Conservation (phyloP, 1,140 invertebrate genomes). For the Stegodyphus dumicola region DNA sequence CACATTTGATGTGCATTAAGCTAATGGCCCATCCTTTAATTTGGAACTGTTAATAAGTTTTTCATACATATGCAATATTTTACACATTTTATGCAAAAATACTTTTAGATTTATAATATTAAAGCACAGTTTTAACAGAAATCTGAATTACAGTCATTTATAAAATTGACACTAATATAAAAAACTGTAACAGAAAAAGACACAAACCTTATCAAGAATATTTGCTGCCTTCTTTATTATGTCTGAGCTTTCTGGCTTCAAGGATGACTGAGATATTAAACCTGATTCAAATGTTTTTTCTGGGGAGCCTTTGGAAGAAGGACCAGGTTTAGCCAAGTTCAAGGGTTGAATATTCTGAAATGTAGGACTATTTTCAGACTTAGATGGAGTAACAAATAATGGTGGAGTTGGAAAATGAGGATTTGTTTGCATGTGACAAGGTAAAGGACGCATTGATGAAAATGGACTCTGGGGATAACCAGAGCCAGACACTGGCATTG, state of each 20-base stretch:
- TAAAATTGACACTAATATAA: too few species aligned
- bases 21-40: too few species aligned
- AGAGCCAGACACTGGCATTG: background rate
- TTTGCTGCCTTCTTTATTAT: conserved; percentile 49
- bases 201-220: conserved; percentile 37
- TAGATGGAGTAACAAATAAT: conserved; percentile 45
- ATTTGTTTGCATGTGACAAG: conserved; percentile 25
- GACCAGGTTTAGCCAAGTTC: conserved; percentile 55
- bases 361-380: conserved; percentile 16
- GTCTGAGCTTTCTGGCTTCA: conserved; percentile 30
- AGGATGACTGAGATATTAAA: background rate
- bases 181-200: background rate
- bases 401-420: conserved; percentile 60
- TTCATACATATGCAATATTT: too few species aligned
- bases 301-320: conserved; percentile 51
- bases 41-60: too few species aligned
- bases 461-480: conserved; percentile 32
- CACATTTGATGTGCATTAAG: too few species aligned
- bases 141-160: too few species aligned
- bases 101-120: too few species aligned
- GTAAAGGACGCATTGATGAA: conserved; percentile 26
- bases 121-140: too few species aligned
- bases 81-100: too few species aligned
- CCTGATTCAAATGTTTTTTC: conserved; percentile 16
- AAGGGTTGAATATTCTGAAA: conserved; percentile 52